Evolutionary conservation across 1,140 invertebrate species (phyloP).

Genomic region (Drosophila ananassae): DNA sequence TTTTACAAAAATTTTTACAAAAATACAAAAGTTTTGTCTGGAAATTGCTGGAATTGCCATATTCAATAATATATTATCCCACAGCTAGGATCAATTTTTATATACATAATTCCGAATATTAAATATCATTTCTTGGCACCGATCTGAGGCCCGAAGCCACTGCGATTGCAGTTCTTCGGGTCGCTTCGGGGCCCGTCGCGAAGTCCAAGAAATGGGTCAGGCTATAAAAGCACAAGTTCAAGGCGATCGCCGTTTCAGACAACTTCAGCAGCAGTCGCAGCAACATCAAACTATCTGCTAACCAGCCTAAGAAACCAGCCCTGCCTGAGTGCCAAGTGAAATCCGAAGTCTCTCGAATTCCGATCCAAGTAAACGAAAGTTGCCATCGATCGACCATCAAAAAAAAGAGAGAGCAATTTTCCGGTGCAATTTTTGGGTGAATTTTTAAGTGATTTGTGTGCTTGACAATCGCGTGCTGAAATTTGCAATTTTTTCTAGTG

Average conservation of each 20-base stretch:
- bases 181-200: conserved; percentile 42
- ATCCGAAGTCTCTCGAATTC: conserved; percentile 35
- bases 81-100: not conserved
- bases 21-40: not conserved
- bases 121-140: not conserved
- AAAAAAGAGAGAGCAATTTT: conserved; percentile 47
- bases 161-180: conserved; percentile 66
- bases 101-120: not conserved
- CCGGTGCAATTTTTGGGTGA: conserved; percentile 65
- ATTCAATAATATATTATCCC: not conserved
- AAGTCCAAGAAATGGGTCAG: conserved; percentile 84
- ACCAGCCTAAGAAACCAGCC: not conserved
- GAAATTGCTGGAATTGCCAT: not conserved
- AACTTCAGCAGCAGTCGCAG: conserved; percentile 51
- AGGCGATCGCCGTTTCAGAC: conserved; percentile 84
- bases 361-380: conserved; percentile 51
- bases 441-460: conserved; percentile 55
- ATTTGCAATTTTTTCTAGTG: conserved; percentile 49
- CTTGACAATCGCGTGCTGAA: conserved; percentile 59
- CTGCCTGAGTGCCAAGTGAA: conserved; percentile 33
- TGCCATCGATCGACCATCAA: conserved; percentile 32
- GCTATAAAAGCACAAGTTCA: conserved; percentile 86
- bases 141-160: not conserved
- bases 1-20: not conserved
- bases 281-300: conserved; percentile 18